These are phyloP conservation scores for Temnothorax longispinosus DNA, from an alignment of 1,140 invertebrate species.

Conservation along the genomic window DNA sequence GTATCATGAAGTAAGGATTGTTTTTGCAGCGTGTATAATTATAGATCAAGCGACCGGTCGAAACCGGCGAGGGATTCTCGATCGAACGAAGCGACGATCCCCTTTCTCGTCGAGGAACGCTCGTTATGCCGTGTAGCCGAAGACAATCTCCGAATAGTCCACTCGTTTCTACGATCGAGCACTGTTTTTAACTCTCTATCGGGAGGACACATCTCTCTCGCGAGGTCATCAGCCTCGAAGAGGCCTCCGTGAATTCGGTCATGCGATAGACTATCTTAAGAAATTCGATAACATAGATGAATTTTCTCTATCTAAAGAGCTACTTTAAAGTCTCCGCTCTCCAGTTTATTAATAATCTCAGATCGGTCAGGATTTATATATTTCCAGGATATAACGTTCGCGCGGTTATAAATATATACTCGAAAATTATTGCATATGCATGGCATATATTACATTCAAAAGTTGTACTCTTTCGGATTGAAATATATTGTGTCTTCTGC, in stretches of 20 bases:
- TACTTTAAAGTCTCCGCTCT: neutral
- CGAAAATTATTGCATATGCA: neutral
- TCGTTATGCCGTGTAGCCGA: neutral
- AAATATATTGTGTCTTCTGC: neutral
- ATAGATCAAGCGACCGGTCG: slow-evolving; percentile 70
- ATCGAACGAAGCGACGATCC: slow-evolving; percentile 62
- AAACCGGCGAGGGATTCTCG: slow-evolving; percentile 53
- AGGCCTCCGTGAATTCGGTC: slow-evolving; percentile 21
- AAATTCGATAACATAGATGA: slow-evolving; percentile 37
- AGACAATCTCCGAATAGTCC: slow-evolving; percentile 21
- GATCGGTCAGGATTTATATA: neutral
- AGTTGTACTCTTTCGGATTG: neutral
- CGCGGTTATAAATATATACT: neutral
- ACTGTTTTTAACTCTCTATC: slow-evolving; percentile 23
- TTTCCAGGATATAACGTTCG: slow-evolving; percentile 8
- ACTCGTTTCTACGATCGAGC: slow-evolving; percentile 11
- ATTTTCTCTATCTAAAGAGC: neutral
- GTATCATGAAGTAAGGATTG: slow-evolving; percentile 76
- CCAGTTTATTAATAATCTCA: neutral
- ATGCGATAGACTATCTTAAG: slow-evolving; percentile 23
- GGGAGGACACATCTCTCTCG: neutral
- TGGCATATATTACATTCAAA: neutral
- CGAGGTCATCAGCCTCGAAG: slow-evolving; percentile 13
- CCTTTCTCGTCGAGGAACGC: neutral
- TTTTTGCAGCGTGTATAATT: slow-evolving; percentile 75